Evolutionary conservation across 2,888 invertebrate species (phyloP).

Genomic region (Drosophila anceps): DNA sequence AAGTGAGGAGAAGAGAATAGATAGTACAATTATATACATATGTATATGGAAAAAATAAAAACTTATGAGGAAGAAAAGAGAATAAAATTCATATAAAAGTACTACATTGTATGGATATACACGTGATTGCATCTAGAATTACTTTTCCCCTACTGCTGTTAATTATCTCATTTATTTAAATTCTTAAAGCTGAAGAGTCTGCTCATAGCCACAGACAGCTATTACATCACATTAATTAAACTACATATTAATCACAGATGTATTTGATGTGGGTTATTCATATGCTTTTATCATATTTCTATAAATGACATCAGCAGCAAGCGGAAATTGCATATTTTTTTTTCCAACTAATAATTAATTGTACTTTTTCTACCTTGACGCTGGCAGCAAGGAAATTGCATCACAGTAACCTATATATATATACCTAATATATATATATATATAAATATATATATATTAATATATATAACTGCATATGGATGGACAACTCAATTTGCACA

Average conservation of each 20-base stretch:
- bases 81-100: no score
- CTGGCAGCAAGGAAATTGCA: slow-evolving; percentile 1
- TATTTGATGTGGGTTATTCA: neutral
- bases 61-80: no score
- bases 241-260: neutral
- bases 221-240: neutral
- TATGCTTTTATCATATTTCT: slow-evolving; percentile 3
- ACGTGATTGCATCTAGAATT: neutral
- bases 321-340: neutral
- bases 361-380: neutral
- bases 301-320: slow-evolving; percentile 3
- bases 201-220: neutral
- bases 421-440: slow-evolving; percentile 5
- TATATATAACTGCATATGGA: slow-evolving; percentile 15
- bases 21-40: no score
- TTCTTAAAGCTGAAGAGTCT: neutral
- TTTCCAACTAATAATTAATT: slow-evolving; percentile 8
- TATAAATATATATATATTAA: slow-evolving; percentile 10
- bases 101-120: no score
- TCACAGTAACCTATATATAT: slow-evolving; percentile 10
- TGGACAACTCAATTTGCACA: slow-evolving; percentile 54
- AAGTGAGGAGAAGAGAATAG: neutral
- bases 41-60: no score
- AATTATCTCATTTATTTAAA: neutral
- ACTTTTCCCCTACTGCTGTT: no score